Percentiles rank a stretch among this genome's conserved stretches.
phyloP scores from a whole-genome alignment of 2,888 invertebrate genomes.

The Pristionchus fissidentatus region DNA sequence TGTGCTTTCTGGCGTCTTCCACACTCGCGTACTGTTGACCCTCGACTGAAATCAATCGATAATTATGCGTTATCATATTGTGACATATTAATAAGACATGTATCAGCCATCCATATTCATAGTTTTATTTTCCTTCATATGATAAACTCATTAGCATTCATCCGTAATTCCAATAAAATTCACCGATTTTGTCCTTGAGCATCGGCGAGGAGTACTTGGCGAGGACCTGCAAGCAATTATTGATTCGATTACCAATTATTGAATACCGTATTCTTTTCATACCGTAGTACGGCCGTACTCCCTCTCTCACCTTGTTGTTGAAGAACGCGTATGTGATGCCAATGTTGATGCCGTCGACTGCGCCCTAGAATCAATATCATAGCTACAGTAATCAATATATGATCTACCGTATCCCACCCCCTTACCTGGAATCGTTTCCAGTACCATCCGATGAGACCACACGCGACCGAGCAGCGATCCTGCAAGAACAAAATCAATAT shows the following conservation, averaged over 20 bases:
- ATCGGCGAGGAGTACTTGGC: conserved; percentile 63
- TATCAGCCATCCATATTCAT: too few relatives aligned
- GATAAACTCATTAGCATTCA: too few relatives aligned
- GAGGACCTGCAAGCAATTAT: conserved; percentile 52
- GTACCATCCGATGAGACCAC: conserved; percentile 74
- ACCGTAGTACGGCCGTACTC: not conserved
- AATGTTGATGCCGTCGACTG: conserved; percentile 72
- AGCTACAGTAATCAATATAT: not conserved
- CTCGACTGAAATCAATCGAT: not conserved
- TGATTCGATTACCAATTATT: not conserved
- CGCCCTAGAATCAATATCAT: conserved; percentile 61
- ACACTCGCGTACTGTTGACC: conserved; percentile 31
- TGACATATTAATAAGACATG: too few relatives aligned
- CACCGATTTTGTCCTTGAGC: conserved; percentile 50
- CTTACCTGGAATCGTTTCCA: conserved; percentile 68
- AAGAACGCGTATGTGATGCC: conserved; percentile 64
- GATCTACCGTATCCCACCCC: not conserved
- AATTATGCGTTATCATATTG: too few relatives aligned
- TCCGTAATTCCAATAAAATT: too few relatives aligned
- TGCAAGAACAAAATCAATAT: conserved; percentile 49
- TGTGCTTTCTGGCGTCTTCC: conserved; percentile 3
- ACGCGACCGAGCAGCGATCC: conserved; percentile 67
- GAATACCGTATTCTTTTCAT: too few relatives aligned
- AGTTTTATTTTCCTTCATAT: too few relatives aligned
- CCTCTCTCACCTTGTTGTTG: conserved; percentile 54